A percentile compares a stretch with the other conserved stretches of the same genome.
These are phyloP conservation scores for pig (Sus scrofa) DNA, from an alignment of 2,113 vertebrate species.

Conservation along the genomic window DNA sequence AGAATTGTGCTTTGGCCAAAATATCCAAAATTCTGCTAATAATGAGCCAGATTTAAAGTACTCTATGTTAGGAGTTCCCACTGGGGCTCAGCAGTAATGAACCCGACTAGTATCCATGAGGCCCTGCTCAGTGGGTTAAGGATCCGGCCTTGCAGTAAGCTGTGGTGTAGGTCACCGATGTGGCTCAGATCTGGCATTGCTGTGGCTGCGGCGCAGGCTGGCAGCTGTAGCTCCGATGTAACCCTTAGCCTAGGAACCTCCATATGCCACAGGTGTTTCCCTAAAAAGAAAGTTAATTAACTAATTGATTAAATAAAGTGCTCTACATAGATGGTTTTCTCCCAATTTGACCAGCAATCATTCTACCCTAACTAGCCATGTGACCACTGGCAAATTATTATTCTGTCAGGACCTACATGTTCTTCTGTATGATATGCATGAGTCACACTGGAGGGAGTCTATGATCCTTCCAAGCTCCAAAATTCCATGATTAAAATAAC, in stretches of 20 bases:
- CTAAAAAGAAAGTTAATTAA: no score
- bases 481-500: neutral
- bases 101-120: no score
- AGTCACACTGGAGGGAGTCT: neutral
- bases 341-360: neutral
- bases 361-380: neutral
- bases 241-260: no score
- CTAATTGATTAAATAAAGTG: neutral
- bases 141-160: no score
- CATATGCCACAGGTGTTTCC: no score
- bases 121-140: no score
- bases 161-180: no score
- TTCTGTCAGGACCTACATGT: neutral
- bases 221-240: no score
- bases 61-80: neutral
- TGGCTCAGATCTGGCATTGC: no score
- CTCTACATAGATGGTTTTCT: neutral
- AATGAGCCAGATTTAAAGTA: neutral
- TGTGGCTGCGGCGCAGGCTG: no score
- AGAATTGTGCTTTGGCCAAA: slow-evolving; percentile 18
- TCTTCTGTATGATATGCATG: neutral
- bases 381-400: neutral
- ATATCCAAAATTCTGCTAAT: neutral
- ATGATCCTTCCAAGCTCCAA: neutral
- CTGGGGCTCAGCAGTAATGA: no score